A percentile compares a stretch with the other conserved stretches of the same genome.
Conservation (phyloP, 2,797 vertebrate species). For the Babyrousa celebensis region DNA sequence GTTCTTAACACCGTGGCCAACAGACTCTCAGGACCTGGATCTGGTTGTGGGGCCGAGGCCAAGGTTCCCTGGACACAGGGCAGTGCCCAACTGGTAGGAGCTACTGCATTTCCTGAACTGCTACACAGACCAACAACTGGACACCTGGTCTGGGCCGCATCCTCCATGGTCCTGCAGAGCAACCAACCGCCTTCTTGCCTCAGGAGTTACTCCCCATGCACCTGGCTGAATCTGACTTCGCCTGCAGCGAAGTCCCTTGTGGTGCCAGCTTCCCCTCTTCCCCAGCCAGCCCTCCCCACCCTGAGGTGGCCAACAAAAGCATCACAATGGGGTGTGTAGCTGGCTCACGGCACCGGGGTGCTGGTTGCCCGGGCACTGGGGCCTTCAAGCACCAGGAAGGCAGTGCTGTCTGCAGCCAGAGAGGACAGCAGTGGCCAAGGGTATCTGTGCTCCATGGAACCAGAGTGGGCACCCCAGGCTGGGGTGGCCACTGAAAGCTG, state of each 20-base stretch:
- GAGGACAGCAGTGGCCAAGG: background rate
- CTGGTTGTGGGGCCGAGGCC: background rate
- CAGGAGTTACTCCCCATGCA: background rate
- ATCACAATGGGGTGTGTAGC: too few relatives aligned
- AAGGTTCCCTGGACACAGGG: fast-evolving
- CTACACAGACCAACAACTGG: fast-evolving
- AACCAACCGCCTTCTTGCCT: background rate
- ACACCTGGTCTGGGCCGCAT: background rate
- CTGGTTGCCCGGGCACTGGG: fast-evolving
- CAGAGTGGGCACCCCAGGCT: background rate
- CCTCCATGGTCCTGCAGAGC: too few relatives aligned
- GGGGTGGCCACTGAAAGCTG: background rate
- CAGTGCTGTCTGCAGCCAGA: background rate
- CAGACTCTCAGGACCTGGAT: background rate
- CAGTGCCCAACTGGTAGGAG: fast-evolving
- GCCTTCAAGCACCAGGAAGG: background rate
- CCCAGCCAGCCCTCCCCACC: background rate
- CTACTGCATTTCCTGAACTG: background rate
- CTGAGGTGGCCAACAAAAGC: background rate
- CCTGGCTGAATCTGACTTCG: background rate
- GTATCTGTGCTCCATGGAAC: background rate
- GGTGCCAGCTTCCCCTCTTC: background rate
- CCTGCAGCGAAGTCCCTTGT: background rate
- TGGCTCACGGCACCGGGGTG: background rate
- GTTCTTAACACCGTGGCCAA: background rate